A percentile compares a stretch with the other conserved stretches of the same genome.
Evolutionary conservation across 1,140 invertebrate species (phyloP).

Genomic region (Calliphora vicina): DNA sequence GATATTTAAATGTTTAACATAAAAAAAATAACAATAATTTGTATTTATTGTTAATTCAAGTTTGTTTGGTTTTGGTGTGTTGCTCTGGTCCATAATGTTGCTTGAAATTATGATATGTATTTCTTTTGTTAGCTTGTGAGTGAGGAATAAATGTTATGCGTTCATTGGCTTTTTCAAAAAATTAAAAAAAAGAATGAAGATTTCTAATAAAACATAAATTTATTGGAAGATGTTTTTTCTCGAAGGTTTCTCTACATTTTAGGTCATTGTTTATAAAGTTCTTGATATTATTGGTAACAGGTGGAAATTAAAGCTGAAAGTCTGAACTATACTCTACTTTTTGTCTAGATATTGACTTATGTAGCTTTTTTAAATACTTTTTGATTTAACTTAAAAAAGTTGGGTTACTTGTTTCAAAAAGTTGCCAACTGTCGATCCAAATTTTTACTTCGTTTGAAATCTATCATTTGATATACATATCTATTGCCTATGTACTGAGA

Average conservation of each 20-base stretch:
- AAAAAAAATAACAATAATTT: background rate
- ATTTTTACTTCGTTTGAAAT: no score
- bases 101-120: background rate
- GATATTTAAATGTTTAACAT: constrained; percentile 5
- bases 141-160: background rate
- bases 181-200: background rate
- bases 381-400: no score
- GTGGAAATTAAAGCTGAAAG: no score
- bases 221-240: background rate
- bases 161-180: background rate
- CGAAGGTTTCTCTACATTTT: background rate
- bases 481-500: no score
- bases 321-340: no score
- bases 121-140: background rate
- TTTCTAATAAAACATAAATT: background rate
- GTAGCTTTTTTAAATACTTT: no score
- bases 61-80: background rate
- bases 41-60: constrained; percentile 4
- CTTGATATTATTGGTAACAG: no score
- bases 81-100: background rate
- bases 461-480: no score
- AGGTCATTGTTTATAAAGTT: background rate
- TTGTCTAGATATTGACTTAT: no score
- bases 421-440: no score
- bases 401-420: no score